Base-by-base conservation (phyloP, 2,113 vertebrate species). In the Crocuta crocuta region DNA sequence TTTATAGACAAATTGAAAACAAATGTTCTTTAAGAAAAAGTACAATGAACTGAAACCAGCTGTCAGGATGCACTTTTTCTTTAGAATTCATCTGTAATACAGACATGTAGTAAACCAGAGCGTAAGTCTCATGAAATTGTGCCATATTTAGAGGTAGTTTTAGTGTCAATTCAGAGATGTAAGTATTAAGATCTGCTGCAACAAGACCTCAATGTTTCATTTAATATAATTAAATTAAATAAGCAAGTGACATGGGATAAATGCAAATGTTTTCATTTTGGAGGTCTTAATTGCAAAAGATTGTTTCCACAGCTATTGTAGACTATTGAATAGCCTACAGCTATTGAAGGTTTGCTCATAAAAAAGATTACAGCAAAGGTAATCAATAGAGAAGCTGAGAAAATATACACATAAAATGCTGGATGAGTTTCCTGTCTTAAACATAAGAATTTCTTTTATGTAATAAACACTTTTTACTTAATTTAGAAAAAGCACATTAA, bases 1-100 rank as follows among this genome's bases (percentile, higher is more conserved):
- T 99, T 99, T 99, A 99, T 98, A 99, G 99, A 98, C 98, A 99
- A 99, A 99, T 99, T 99, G 98, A 99, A 99, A 99, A 98, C 99
- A 99, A 99, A 99, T 99, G 99, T 98, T 98, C 88, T 98, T 97
- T 81, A 91, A 35, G 98, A 97, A 98, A 98, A 98, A 97, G 96
- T 81, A 97, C 98, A 98, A 98, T 98, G 98, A 99, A 99, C 99
- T 99, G 98, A 98, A 99, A 99, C 98, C 99, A 99, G 99, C 99
- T 99, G 99, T 99, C 98, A 98, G 98, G 98, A 99, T 98, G 98
- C 85, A 97, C 98, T 98, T 98, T 99, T 96, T 98, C 98, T 98
- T 98, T 95, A 97, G 26, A 96, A 98, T 97, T 97, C 97, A 80
- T 98, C 96, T 93, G 97, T 76, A 94, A 83, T 89, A 71, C 88